These are phyloP conservation scores for Eurosta solidaginis DNA, from an alignment of 1,140 invertebrate species.

Conservation along the genomic window DNA sequence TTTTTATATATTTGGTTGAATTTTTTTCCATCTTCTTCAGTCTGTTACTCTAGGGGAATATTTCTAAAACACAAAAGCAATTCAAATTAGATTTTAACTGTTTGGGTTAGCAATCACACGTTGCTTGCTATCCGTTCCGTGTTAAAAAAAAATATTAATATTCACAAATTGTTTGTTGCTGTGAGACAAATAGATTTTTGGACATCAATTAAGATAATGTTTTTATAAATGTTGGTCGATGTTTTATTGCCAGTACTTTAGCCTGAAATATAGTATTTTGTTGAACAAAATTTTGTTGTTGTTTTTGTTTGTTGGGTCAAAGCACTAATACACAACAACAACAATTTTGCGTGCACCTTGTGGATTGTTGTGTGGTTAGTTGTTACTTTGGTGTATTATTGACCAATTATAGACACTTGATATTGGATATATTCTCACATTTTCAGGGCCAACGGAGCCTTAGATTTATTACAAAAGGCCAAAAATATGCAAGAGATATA, in stretches of 20 bases:
- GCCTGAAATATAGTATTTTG: not conserved
- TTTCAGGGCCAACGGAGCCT: no score
- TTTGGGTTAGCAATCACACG: not conserved
- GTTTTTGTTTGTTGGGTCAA: no score
- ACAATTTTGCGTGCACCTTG: no score
- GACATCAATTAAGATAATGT: slow-evolving; percentile 11
- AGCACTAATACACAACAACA: no score
- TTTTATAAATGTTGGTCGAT: not conserved
- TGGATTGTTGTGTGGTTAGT: no score
- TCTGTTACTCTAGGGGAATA: not conserved
- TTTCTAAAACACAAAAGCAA: not conserved
- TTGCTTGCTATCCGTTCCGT: not conserved
- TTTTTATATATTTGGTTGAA: no score
- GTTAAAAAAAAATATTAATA: not conserved
- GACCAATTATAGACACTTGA: no score
- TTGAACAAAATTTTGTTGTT: not conserved
- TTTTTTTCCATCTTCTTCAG: not conserved
- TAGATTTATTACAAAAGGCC: no score
- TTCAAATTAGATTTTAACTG: slow-evolving; percentile 1
- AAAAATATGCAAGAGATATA: no score
- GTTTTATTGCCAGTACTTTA: not conserved
- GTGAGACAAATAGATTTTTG: slow-evolving; percentile 3
- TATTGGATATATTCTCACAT: no score
- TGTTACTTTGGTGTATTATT: no score
- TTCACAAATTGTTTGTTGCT: not conserved